Base-by-base conservation (phyloP, 2,888 invertebrate species). In the Eristalinus sepulchralis region DNA sequence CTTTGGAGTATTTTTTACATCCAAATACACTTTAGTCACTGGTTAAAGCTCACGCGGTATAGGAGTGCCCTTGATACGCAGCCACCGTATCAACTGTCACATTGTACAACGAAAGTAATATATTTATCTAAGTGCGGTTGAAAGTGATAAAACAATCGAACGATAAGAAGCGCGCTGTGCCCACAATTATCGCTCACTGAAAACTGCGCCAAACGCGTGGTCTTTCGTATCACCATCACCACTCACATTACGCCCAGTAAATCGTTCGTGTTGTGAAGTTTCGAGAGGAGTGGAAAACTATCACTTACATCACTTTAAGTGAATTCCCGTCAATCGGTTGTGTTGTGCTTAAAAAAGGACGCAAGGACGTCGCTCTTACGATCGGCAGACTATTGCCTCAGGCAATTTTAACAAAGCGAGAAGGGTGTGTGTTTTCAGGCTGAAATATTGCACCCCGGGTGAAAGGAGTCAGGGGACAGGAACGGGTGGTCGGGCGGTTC, bases 11-110 rank as follows among this genome's bases (percentile, higher is more conserved):
- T 70, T 83, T 78, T 71, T 60, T 75, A 78, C 83, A 73, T 70
- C 78, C 68, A 78, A 66, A 72, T 64, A 82, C 59, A 75, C 70
- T 86, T 86, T 75, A 86, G 86, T 86, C 83, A 79, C 57, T 75
- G 83, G 73, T 60, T 73, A 83, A 86, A 86, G 86, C 86, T 86
- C 66, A 70, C 66, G 71, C 83, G 78, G 78, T 73, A 71, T 62
- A 86, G 86, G 73, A 79, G 78, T 83, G 75, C 62, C 67, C 86
- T 62, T 22, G 17, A 33, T 24, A 70, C 57, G 57, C 39, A 34
- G 64, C 39, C 70, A n/a, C n/a, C 57, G 17, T 55, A 36, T 10
- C 60, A n/a, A 62, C 24, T 67, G 17, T 34, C 47, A 66, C 2
- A 27, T 27, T 27, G 27, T 31, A 22, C 57, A 70, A 63, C 71